Percentiles rank a stretch among this genome's conserved stretches.
These are phyloP conservation scores for Venturia canescens DNA, from an alignment of 1,140 invertebrate species.

Conservation along the genomic window DNA sequence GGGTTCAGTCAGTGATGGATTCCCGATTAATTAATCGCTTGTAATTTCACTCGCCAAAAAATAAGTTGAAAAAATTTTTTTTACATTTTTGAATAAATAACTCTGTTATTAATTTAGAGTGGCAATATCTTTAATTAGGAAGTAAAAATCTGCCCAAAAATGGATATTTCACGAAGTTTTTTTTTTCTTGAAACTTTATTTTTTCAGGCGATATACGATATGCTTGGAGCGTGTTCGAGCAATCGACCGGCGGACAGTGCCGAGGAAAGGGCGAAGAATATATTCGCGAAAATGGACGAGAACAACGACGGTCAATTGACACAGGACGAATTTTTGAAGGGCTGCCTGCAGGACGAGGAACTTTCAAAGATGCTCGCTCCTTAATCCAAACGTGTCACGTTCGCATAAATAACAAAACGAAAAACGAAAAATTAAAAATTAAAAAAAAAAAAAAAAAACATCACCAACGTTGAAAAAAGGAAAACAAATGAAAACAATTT, in stretches of 20 bases:
- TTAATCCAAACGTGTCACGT: conserved; percentile 79
- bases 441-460: conserved; percentile 37
- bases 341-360: conserved; percentile 98
- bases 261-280: conserved; percentile 97
- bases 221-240: conserved; percentile 96
- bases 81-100: too few relatives aligned
- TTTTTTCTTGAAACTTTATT: conserved; percentile 34
- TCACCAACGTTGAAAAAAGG: too few relatives aligned
- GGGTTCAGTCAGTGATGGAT: too few relatives aligned
- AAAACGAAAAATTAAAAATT: conserved; percentile 45
- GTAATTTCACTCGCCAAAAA: too few relatives aligned
- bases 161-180: too few relatives aligned
- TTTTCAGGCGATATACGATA: conserved; percentile 98
- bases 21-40: too few relatives aligned
- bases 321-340: conserved; percentile 99
- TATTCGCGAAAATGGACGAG: conserved; percentile 99
- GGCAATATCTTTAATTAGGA: too few relatives aligned
- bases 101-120: too few relatives aligned
- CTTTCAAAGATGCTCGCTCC: conserved; percentile 96
- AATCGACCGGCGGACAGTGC: conserved; percentile 94
- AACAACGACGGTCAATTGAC: conserved; percentile 99
- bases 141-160: too few relatives aligned
- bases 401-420: conserved; percentile 42
- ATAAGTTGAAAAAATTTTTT: too few relatives aligned
- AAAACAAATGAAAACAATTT: not conserved